phyloP scores from a whole-genome alignment of 2,797 vertebrate genomes.

The Myotis daubentonii region DNA sequence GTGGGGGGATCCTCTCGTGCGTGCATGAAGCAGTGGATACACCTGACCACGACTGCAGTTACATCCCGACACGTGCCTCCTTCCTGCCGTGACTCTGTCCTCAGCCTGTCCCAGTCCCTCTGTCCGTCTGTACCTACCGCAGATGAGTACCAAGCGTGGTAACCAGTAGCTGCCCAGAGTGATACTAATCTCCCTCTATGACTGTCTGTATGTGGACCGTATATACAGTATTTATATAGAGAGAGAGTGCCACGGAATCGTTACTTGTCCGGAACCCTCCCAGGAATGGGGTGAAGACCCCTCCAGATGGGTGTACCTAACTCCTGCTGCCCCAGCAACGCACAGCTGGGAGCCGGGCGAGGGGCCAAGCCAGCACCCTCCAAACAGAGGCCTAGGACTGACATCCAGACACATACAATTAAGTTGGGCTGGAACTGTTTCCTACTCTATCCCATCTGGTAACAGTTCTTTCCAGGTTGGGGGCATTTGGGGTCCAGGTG shows the following conservation, averaged over 20 bases:
- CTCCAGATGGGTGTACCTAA: neutral
- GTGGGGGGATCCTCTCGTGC: constrained; percentile 84
- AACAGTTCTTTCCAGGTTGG: constrained; percentile 42
- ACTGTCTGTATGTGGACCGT: constrained; percentile 86
- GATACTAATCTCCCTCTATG: constrained; percentile 83
- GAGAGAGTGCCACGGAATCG: constrained; percentile 84
- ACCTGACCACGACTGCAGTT: constrained; percentile 88
- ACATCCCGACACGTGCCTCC: constrained; percentile 86
- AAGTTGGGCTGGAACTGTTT: constrained; percentile 35
- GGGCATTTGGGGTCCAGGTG: neutral
- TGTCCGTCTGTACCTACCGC: constrained; percentile 84
- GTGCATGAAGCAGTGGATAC: constrained; percentile 89
- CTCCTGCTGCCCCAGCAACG: neutral
- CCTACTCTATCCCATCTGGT: neutral
- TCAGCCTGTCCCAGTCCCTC: constrained; percentile 86
- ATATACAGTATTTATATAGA: constrained; percentile 90
- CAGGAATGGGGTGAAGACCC: neutral
- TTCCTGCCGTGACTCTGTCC: constrained; percentile 87
- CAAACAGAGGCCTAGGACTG: neutral
- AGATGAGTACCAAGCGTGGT: constrained; percentile 75
- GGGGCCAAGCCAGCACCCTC: neutral
- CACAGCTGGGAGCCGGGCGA: neutral
- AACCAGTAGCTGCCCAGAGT: constrained; percentile 78
- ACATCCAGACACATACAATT: neutral
- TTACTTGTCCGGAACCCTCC: neutral